phyloP scores from a whole-genome alignment of 2,888 invertebrate genomes.

The Bombyx huttoni region DNA sequence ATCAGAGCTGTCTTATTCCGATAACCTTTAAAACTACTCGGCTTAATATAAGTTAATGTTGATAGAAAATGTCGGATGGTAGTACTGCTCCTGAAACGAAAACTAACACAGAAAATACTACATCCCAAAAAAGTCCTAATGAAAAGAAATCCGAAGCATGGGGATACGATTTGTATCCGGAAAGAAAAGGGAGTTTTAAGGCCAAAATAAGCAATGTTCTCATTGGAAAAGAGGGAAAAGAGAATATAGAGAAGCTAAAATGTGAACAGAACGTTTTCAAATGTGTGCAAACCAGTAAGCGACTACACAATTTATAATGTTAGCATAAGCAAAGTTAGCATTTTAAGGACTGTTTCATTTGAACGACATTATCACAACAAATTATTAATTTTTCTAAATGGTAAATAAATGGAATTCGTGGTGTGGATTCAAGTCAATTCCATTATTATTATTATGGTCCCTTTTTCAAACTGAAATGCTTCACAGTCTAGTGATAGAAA shows the following conservation, averaged over 20 bases:
- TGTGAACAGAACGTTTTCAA: slow-evolving; percentile 86
- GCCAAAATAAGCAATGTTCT: slow-evolving; percentile 70
- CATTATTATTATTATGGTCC: no score
- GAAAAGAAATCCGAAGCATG: slow-evolving; percentile 55
- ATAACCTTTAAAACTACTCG: no score
- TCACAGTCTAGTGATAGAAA: no score
- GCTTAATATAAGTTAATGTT: background rate
- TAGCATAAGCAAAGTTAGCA: no score
- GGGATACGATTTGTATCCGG: slow-evolving; percentile 89
- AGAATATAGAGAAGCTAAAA: slow-evolving; percentile 78
- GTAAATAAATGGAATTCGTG: no score
- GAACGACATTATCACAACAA: no score
- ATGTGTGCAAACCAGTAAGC: slow-evolving; percentile 80
- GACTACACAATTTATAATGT: background rate
- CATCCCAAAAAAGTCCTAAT: slow-evolving; percentile 7
- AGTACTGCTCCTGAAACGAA: slow-evolving; percentile 8
- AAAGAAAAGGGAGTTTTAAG: slow-evolving; percentile 77
- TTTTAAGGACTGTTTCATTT: no score
- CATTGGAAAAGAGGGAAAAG: slow-evolving; percentile 77
- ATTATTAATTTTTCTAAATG: no score
- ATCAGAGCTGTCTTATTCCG: no score
- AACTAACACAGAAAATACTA: slow-evolving; percentile 8
- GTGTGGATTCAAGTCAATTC: no score
- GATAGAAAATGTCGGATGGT: slow-evolving; percentile 22
- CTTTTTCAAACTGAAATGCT: no score